Evolutionary conservation across 2,888 invertebrate species (phyloP).

Genomic region (Athrips mouffetella): DNA sequence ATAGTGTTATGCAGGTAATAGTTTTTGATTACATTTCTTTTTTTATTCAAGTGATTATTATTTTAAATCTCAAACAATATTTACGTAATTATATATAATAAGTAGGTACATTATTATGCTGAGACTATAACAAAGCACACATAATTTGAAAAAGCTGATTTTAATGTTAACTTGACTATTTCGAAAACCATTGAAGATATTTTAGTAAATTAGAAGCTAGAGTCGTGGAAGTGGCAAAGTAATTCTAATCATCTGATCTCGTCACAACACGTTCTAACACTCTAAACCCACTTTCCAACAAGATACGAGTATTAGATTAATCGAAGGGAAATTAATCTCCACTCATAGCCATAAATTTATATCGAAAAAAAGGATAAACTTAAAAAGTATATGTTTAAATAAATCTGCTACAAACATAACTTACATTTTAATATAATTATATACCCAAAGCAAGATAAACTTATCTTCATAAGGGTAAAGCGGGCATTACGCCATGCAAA

Average conservation of each 20-base stretch:
- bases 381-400: too few relatives aligned
- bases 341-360: not conserved
- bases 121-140: slow-evolving; percentile 17
- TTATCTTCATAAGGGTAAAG: too few relatives aligned
- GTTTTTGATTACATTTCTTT: slow-evolving; percentile 20
- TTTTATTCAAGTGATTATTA: slow-evolving; percentile 16
- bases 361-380: too few relatives aligned
- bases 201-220: slow-evolving; percentile 20
- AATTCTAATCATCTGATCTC: slow-evolving; percentile 33
- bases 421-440: too few relatives aligned
- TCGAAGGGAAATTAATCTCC: slow-evolving; percentile 23
- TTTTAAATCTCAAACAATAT: slow-evolving; percentile 13
- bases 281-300: slow-evolving; percentile 33
- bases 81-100: too few relatives aligned
- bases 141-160: slow-evolving; percentile 19
- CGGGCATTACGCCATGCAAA: too few relatives aligned
- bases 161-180: not conserved
- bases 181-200: slow-evolving; percentile 8
- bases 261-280: slow-evolving; percentile 34
- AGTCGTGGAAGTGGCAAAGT: slow-evolving; percentile 36
- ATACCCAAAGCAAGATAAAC: too few relatives aligned
- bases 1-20: slow-evolving; percentile 44
- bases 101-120: slow-evolving; percentile 15
- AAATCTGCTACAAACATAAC: too few relatives aligned
- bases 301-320: slow-evolving; percentile 31